phyloP scores from a whole-genome alignment of 2,888 invertebrate genomes.

The Cacoxenus indagator region DNA sequence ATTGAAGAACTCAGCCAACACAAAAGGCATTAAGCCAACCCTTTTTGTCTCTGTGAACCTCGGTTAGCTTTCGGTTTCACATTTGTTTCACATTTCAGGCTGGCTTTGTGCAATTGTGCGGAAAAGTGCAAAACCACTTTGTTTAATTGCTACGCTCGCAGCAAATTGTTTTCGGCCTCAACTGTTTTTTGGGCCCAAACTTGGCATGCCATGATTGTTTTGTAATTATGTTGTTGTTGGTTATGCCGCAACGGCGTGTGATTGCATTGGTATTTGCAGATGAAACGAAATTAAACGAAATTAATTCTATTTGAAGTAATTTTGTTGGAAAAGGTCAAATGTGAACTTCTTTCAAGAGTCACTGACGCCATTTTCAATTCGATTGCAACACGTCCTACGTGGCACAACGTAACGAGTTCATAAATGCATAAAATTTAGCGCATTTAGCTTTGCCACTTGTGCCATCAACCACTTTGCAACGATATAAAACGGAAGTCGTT shows the following conservation, averaged over 20 bases:
- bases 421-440: no score
- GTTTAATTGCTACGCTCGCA: conserved; percentile 21
- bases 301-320: no score
- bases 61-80: neutral
- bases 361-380: neutral
- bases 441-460: no score
- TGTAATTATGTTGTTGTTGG: conserved; percentile 11
- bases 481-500: no score
- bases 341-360: neutral
- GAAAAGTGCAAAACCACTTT: conserved; percentile 31
- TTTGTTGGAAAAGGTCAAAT: conserved; percentile 7
- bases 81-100: neutral
- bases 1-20: neutral
- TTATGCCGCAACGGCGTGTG: neutral
- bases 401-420: no score
- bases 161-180: neutral
- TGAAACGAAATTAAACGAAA: neutral
- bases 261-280: neutral
- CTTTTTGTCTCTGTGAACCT: no score
- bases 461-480: no score
- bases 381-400: no score
- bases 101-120: conserved; percentile 25
- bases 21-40: neutral
- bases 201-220: conserved; percentile 8
- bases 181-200: neutral